These are phyloP conservation scores for Chrysopilus asiliformis DNA, from an alignment of 2,888 invertebrate species.

Conservation along the genomic window DNA sequence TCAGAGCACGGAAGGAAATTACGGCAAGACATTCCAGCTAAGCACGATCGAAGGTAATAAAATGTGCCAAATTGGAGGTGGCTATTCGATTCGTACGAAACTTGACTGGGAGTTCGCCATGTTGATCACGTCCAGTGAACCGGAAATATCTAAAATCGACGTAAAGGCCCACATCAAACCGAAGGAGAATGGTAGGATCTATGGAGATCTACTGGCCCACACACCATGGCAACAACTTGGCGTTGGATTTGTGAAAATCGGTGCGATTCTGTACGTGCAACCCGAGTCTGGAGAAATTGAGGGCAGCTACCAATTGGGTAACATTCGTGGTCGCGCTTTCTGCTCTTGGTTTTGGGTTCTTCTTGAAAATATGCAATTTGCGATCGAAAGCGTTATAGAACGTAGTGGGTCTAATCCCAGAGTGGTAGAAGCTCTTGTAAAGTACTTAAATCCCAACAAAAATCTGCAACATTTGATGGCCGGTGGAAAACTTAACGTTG, in stretches of 20 bases:
- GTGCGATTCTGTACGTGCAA: slow-evolving; percentile 22
- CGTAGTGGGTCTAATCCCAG: slow-evolving; percentile 31
- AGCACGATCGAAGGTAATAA: slow-evolving; percentile 34
- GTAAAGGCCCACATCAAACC: slow-evolving; percentile 26
- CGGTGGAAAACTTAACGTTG: slow-evolving; percentile 44
- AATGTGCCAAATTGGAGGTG: slow-evolving; percentile 35
- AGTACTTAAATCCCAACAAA: slow-evolving; percentile 42
- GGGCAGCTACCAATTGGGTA: slow-evolving; percentile 34
- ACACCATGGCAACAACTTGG: slow-evolving; percentile 33
- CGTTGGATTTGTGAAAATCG: slow-evolving; percentile 27
- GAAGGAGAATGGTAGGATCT: slow-evolving; percentile 15
- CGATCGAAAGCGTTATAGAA: slow-evolving; percentile 35
- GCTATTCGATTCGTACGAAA: slow-evolving; percentile 28
- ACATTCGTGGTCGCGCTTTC: slow-evolving; percentile 35
- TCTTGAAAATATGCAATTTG: slow-evolving; percentile 39
- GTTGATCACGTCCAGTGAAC: slow-evolving; percentile 28
- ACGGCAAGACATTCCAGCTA: slow-evolving; percentile 27
- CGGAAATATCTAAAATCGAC: slow-evolving; percentile 27
- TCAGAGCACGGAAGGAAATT: slow-evolving; percentile 18
- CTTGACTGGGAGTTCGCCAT: slow-evolving; percentile 36
- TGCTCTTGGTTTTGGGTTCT: slow-evolving; percentile 41
- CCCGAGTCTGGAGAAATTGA: slow-evolving; percentile 24
- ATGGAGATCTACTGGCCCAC: slow-evolving; percentile 25
- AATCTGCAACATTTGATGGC: slow-evolving; percentile 37
- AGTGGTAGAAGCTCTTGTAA: slow-evolving; percentile 36